These are phyloP conservation scores for Pogoniulus pusillus DNA, from an alignment of 2,797 vertebrate species.

Conservation along the genomic window DNA sequence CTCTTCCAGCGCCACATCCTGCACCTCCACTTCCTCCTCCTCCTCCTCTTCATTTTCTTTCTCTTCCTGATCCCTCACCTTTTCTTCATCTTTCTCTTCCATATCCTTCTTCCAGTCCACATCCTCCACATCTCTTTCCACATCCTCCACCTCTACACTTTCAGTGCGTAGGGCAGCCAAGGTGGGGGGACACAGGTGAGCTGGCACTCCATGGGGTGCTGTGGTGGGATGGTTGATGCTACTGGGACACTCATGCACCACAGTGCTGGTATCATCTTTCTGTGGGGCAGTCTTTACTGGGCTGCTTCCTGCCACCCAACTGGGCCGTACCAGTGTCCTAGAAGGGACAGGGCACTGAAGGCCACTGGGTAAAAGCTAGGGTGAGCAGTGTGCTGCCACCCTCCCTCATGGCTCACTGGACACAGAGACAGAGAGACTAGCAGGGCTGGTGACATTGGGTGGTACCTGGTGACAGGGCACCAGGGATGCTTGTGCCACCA, in stretches of 20 bases:
- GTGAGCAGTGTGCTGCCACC: not conserved
- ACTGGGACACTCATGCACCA: rapidly evolving
- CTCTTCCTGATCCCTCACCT: not conserved
- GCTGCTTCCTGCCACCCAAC: not conserved
- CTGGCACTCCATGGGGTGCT: not conserved
- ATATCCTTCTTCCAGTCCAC: not conserved
- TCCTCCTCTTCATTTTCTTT: not conserved
- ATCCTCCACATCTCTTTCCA: not conserved
- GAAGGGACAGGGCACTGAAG: not conserved
- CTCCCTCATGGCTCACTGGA: not conserved
- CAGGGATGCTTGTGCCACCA: not conserved
- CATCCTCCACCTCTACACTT: not conserved
- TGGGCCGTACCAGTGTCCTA: slow-evolving; percentile 23
- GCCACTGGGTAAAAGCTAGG: not conserved
- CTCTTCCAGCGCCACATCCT: not conserved
- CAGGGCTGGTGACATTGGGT: not conserved
- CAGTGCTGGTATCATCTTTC: rapidly evolving
- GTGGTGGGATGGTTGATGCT: rapidly evolving
- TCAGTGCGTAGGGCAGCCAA: not conserved
- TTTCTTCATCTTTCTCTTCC: not conserved
- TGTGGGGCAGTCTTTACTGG: not conserved
- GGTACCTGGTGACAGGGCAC: not conserved
- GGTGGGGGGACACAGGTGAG: rapidly evolving
- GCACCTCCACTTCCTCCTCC: not conserved
- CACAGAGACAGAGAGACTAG: not conserved